Evolutionary conservation across 2,797 vertebrate species (phyloP), one percentile per base, ranked within the genome.

Genomic region (Avahi laniger): DNA sequence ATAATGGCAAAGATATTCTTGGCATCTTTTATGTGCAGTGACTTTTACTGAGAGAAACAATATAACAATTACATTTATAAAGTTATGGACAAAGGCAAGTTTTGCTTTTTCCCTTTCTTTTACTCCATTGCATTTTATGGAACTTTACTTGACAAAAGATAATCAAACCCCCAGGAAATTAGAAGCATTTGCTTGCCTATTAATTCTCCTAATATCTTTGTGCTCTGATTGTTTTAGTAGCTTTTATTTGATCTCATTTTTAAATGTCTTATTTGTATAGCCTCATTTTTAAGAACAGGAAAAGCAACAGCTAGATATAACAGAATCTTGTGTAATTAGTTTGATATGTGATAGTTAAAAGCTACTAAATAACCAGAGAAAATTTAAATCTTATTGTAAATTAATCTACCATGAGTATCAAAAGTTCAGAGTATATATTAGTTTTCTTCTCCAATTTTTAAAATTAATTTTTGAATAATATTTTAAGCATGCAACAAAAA

Each of bases 171-270:
- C 14, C 3, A 26, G 41, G 57, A 81, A 89, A 54, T 65, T 94
- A 86, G 30, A 70, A 92, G 18, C 59, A 69, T 65, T 86, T 7
- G 24, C 30, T 85, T 69, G 35, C 24, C 46, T 92, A 46, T 81
- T 93, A 93, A 93, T 89, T 84, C 38, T 76, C 48, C 24, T 93
- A 89, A 88, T 91, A 93, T 85, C 52, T 90, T 85, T 94, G 67
- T 88, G 73, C 61, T 84, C 24, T 86, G 38, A 63, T 96, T 86
- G 35, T 86, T 89, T 89, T 65, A 76, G 18, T 95, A 88, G 41
- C 18, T 89, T 95, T 93, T 69, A 61, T 84, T 69, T 95, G 67
- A 24, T 87, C 46, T 97, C 41, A 72, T 89, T 97, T 93, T 93
- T 87, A 96, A 95, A 93, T 18, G 22, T 95, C 79, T 93, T 96